Evolutionary conservation across 2,113 vertebrate genomes (phyloP).

Genomic region (Phyllopteryx taeniolatus): DNA sequence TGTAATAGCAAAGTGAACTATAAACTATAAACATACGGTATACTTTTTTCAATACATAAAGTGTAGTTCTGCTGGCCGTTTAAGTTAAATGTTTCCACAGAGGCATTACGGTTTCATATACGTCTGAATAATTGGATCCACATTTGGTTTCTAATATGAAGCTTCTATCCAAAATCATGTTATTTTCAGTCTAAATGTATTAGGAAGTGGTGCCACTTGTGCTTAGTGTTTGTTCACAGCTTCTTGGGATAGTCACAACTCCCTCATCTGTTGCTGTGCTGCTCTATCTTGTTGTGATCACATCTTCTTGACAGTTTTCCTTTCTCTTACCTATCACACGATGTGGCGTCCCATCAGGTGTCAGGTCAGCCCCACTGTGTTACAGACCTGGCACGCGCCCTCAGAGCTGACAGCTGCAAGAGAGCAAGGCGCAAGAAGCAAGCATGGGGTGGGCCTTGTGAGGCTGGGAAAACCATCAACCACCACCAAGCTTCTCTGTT

Average conservation of each 20-base stretch:
- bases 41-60: neutral
- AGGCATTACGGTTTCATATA: neutral
- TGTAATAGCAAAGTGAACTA: neutral
- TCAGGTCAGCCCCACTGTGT: conserved; percentile 1
- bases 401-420: neutral
- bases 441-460: neutral
- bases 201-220: neutral
- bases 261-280: neutral
- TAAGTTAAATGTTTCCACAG: neutral
- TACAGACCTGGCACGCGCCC: neutral
- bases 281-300: neutral
- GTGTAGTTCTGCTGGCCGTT: neutral
- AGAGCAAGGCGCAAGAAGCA: neutral
- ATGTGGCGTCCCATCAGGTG: neutral
- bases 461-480: conserved; percentile 7
- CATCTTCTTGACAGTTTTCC: neutral
- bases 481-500: neutral
- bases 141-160: neutral
- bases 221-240: neutral
- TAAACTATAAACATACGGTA: neutral
- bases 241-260: neutral
- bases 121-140: neutral
- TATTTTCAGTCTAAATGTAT: neutral
- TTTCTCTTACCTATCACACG: neutral
- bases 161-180: neutral